phyloP scores from a whole-genome alignment of 2,797 vertebrate species.

The Pogoniulus pusillus region DNA sequence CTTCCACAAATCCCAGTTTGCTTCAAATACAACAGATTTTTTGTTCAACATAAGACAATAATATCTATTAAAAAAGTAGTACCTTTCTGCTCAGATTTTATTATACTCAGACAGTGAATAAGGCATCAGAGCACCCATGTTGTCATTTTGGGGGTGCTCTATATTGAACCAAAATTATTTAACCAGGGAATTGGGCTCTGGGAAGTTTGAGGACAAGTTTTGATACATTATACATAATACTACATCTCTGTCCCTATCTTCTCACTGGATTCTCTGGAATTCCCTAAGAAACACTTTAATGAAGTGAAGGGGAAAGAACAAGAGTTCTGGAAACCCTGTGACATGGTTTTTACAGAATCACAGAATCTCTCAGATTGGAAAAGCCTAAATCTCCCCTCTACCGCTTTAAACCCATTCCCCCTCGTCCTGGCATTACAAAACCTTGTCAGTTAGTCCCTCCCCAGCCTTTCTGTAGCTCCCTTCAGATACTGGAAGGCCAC shows the following conservation, averaged over 20 bases:
- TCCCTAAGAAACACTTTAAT: neutral
- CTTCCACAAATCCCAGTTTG: neutral
- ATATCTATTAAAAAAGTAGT: neutral
- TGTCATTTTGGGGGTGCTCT: neutral
- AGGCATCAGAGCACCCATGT: neutral
- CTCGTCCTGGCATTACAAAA: too few species aligned
- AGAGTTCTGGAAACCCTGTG: neutral
- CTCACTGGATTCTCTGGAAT: neutral
- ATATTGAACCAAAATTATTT: neutral
- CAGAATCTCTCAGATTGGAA: too few species aligned
- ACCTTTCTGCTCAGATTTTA: neutral
- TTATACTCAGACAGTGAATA: neutral
- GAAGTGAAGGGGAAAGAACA: neutral
- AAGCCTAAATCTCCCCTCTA: too few species aligned
- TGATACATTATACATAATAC: accelerated
- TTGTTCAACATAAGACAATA: neutral
- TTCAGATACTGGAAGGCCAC: too few species aligned
- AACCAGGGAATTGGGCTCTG: neutral
- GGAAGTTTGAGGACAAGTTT: neutral
- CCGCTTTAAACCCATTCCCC: too few species aligned
- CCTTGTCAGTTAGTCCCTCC: too few species aligned
- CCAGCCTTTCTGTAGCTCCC: too few species aligned
- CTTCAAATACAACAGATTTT: neutral
- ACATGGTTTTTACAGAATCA: too few species aligned
- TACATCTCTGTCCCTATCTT: neutral